These are phyloP conservation scores for Malurus melanocephalus DNA, from an alignment of 2,113 vertebrate genomes.

Conservation along the genomic window DNA sequence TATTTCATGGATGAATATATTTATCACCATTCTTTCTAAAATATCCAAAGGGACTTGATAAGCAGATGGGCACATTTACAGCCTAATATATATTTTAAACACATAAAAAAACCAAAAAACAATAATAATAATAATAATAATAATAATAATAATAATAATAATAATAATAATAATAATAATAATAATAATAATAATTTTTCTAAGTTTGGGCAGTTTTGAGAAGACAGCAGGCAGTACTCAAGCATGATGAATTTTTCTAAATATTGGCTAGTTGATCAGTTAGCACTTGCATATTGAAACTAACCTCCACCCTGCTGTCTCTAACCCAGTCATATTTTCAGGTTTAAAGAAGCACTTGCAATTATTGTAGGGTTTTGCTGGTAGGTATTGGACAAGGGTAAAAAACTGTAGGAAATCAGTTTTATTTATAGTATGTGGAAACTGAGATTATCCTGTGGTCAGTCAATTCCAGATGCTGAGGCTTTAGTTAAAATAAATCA, in stretches of 20 bases:
- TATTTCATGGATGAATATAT: constrained; percentile 10
- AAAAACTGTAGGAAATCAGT: neutral
- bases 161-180: too few species aligned
- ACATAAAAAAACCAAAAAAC: too few species aligned
- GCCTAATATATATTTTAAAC: too few species aligned
- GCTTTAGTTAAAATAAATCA: neutral
- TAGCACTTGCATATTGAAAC: neutral
- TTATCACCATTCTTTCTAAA: neutral
- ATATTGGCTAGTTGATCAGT: neutral
- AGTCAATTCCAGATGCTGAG: neutral
- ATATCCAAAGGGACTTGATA: neutral
- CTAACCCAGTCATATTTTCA: neutral
- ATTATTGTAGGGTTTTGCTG: neutral
- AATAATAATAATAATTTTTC: neutral
- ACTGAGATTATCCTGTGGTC: neutral
- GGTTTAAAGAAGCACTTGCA: neutral
- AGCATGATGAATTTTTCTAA: neutral
- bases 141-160: neutral
- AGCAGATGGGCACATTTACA: neutral
- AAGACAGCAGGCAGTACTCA: neutral
- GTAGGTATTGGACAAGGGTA: neutral
- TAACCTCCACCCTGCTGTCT: neutral
- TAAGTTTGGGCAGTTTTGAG: neutral
- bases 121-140: too few species aligned
- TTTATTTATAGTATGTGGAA: neutral